Evolutionary conservation across 2,113 vertebrate genomes (phyloP).

Genomic region (Spea bombifrons): DNA sequence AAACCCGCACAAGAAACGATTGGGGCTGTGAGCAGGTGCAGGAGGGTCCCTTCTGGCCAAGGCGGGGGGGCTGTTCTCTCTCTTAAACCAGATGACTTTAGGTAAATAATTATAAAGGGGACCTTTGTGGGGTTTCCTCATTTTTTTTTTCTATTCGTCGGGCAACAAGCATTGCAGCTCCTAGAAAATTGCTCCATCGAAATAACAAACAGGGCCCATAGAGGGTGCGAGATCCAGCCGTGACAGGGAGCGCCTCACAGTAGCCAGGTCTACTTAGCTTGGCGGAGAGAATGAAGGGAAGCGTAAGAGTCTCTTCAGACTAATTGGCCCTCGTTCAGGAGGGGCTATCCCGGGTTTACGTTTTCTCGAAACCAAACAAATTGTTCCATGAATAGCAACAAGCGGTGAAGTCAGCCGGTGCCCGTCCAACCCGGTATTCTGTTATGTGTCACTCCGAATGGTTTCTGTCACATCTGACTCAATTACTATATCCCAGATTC

Average conservation of each 20-base stretch:
- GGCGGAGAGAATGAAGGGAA: not conserved
- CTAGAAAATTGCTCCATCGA: conserved; percentile 59
- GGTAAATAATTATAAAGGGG: conserved; percentile 59
- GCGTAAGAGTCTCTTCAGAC: conserved; percentile 31
- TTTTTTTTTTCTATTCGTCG: conserved; percentile 60
- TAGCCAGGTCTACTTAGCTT: conserved; percentile 45
- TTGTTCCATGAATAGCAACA: conserved; percentile 54
- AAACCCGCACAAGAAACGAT: not conserved
- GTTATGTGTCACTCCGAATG: conserved; percentile 51
- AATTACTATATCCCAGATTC: not conserved
- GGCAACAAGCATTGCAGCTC: conserved; percentile 61
- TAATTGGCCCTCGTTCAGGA: conserved; percentile 37
- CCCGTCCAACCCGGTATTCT: conserved; percentile 53
- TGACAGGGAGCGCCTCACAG: conserved; percentile 45
- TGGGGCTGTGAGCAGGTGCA: conserved; percentile 19
- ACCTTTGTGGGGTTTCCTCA: conserved; percentile 56
- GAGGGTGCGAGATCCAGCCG: conserved; percentile 41
- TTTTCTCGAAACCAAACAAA: conserved; percentile 60
- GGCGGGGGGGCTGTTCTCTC: conserved; percentile 10
- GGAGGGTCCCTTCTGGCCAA: not conserved
- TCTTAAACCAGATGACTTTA: conserved; percentile 60
- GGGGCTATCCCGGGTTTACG: conserved; percentile 55
- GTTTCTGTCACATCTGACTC: conserved; percentile 5
- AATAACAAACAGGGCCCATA: conserved; percentile 65
- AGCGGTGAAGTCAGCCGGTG: conserved; percentile 53